These are phyloP conservation scores for Carcina quercana DNA, from an alignment of 2,888 invertebrate species.

Conservation along the genomic window DNA sequence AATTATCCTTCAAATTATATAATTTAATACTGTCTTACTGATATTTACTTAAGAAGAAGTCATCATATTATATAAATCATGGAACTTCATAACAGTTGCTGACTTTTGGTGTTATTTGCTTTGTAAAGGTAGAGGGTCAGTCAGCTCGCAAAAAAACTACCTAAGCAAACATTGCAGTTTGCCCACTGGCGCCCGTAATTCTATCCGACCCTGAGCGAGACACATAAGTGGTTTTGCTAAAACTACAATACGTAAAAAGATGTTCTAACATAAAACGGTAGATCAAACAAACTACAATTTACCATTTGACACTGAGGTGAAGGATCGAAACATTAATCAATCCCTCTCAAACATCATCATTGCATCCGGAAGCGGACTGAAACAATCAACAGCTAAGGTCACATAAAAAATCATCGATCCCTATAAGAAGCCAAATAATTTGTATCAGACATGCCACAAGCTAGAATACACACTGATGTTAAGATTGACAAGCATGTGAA, in stretches of 20 bases:
- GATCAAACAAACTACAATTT: constrained; percentile 18
- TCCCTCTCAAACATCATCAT: constrained; percentile 23
- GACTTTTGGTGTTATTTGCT: no score
- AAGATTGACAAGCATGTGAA: background rate
- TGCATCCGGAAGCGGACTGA: constrained; percentile 35
- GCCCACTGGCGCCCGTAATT: constrained; percentile 65
- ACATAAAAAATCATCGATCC: constrained; percentile 29
- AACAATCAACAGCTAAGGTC: constrained; percentile 24
- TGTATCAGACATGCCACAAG: constrained; percentile 32
- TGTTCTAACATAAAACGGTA: no score
- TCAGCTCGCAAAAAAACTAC: constrained; percentile 28
- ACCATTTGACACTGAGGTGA: no score
- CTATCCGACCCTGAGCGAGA: background rate
- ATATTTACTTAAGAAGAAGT: no score
- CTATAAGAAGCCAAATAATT: constrained; percentile 35
- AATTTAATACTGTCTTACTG: background rate
- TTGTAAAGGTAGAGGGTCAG: no score
- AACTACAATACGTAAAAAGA: constrained; percentile 1
- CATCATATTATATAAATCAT: no score
- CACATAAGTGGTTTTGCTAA: background rate
- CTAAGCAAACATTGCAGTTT: constrained; percentile 65
- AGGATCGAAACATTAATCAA: constrained; percentile 34
- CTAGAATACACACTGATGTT: constrained; percentile 19
- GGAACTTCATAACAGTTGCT: no score
- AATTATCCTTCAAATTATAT: background rate